Evolutionary conservation across 2,113 vertebrate species (phyloP).

Genomic region (Hyaena hyaena): DNA sequence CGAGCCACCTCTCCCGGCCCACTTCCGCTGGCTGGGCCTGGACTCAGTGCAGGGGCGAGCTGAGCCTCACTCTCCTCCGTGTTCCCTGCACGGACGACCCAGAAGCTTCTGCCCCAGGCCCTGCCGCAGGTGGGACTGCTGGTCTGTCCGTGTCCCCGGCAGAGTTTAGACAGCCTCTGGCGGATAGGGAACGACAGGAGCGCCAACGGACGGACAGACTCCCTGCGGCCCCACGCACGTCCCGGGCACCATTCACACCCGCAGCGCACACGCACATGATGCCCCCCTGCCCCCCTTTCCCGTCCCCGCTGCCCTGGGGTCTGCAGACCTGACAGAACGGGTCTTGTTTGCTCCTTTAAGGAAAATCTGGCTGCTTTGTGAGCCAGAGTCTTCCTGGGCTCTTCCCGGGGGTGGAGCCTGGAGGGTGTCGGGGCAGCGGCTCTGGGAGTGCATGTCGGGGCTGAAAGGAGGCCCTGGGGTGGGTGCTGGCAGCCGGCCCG

Average conservation of each 20-base stretch:
- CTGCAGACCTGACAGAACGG: too few species aligned
- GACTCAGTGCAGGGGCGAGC: too few species aligned
- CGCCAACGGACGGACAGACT: accelerated
- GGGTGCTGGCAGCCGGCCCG: neutral
- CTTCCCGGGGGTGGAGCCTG: accelerated
- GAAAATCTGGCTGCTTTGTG: neutral
- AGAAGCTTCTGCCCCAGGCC: neutral
- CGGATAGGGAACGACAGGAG: neutral
- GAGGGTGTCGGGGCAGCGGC: neutral
- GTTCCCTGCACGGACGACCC: neutral
- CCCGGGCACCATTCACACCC: accelerated
- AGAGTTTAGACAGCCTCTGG: neutral
- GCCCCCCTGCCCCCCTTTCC: neutral
- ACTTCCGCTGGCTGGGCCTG: neutral
- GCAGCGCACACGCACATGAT: neutral
- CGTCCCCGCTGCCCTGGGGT: accelerated
- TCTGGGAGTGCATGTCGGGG: accelerated
- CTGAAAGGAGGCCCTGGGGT: neutral
- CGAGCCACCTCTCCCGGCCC: neutral
- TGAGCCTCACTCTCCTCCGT: neutral
- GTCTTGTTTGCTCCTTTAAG: neutral
- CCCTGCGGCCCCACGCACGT: accelerated
- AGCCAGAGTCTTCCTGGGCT: neutral
- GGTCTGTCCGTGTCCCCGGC: neutral
- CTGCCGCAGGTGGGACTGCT: too few species aligned